A percentile compares a stretch with the other conserved stretches of the same genome.
These are phyloP conservation scores for Microcebus lehilahytsara DNA, from an alignment of 2,113 vertebrate genomes.

Conservation along the genomic window DNA sequence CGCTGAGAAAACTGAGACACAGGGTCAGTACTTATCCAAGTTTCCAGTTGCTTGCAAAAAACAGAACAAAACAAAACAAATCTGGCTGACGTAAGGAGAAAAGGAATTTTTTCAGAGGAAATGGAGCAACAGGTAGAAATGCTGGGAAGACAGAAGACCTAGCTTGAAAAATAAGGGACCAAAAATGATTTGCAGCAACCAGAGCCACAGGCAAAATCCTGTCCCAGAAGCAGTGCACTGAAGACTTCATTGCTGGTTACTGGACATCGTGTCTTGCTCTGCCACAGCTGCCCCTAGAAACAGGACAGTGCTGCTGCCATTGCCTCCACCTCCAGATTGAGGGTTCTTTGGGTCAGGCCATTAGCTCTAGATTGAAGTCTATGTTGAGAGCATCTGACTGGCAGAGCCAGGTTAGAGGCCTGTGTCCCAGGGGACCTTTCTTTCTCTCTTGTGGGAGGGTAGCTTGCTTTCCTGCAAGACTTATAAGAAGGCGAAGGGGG, in stretches of 20 bases:
- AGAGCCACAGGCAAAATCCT: background rate
- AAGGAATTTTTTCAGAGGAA: background rate
- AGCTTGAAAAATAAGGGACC: background rate
- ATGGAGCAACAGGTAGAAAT: background rate
- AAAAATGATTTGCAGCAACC: background rate
- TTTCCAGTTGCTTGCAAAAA: background rate
- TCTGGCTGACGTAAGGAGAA: background rate
- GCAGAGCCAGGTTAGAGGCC: background rate
- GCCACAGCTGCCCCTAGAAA: background rate
- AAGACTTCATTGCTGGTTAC: background rate
- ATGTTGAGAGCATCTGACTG: background rate
- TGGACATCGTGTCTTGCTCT: accelerated
- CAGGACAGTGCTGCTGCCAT: background rate
- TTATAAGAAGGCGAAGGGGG: background rate
- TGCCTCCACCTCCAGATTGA: background rate
- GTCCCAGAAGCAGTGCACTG: accelerated
- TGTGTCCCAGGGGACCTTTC: too few species aligned
- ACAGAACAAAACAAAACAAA: background rate
- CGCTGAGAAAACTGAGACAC: background rate
- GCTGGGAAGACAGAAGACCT: background rate
- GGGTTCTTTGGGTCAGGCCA: background rate
- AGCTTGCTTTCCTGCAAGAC: background rate
- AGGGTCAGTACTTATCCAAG: background rate
- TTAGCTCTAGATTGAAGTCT: background rate
- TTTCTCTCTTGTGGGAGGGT: background rate